These are phyloP conservation scores for Argyra leucocephala DNA, from an alignment of 2,888 invertebrate species.

Conservation along the genomic window DNA sequence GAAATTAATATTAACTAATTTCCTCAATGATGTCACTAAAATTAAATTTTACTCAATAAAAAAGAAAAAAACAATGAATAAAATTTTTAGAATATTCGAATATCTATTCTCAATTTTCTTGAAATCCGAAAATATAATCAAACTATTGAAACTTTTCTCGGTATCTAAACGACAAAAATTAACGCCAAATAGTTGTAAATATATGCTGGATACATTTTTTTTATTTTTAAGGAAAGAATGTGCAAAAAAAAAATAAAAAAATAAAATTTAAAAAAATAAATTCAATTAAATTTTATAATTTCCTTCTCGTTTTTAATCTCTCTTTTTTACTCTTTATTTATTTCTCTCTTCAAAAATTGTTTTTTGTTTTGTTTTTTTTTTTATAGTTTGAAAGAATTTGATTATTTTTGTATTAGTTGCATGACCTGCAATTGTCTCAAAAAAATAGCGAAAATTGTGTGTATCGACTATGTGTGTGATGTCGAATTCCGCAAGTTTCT, in stretches of 20 bases:
- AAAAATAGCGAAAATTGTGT: too few relatives aligned
- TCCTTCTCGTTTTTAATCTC: neutral
- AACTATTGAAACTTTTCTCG: too few relatives aligned
- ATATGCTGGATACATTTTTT: neutral
- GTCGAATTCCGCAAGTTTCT: conserved; percentile 1
- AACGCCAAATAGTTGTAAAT: too few relatives aligned
- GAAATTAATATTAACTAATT: too few relatives aligned
- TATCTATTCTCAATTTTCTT: too few relatives aligned
- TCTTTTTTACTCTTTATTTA: neutral
- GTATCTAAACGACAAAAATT: too few relatives aligned
- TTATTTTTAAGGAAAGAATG: neutral
- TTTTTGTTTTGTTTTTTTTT: too few relatives aligned
- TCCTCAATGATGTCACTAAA: too few relatives aligned
- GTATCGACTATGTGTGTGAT: neutral
- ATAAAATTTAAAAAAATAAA: neutral
- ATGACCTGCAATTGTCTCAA: neutral
- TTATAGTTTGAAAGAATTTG: neutral
- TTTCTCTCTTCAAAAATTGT: neutral
- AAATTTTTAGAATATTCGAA: too few relatives aligned
- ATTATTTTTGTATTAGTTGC: neutral
- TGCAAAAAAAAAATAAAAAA: neutral
- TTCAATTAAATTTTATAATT: neutral
- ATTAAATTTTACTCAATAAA: too few relatives aligned
- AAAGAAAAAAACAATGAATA: too few relatives aligned
- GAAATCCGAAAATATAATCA: too few relatives aligned